These are phyloP conservation scores for Egretta garzetta DNA, from an alignment of 2,113 vertebrate species.

Conservation along the genomic window DNA sequence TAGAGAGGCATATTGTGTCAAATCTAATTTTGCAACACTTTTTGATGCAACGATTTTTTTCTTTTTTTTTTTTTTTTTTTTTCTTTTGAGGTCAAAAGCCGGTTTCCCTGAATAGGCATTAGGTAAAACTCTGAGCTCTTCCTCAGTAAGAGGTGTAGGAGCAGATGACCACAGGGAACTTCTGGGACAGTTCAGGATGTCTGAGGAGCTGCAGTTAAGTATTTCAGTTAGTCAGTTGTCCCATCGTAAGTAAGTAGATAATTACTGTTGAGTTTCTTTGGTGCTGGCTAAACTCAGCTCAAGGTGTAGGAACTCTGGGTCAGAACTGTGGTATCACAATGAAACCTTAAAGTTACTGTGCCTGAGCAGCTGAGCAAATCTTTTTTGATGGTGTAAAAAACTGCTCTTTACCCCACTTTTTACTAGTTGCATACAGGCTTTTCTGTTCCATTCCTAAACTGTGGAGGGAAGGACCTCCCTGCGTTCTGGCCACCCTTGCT, in stretches of 20 bases:
- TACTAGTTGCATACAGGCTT: neutral
- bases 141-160: neutral
- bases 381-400: neutral
- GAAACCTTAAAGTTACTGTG: neutral
- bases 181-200: neutral
- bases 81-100: neutral
- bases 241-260: neutral
- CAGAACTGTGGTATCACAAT: neutral
- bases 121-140: neutral
- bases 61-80: neutral
- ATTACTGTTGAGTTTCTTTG: neutral
- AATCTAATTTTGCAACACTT: neutral
- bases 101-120: neutral
- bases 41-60: neutral
- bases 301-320: neutral
- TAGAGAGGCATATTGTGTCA: neutral
- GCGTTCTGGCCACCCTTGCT: neutral
- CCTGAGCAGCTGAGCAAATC: neutral
- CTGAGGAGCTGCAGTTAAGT: neutral
- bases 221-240: neutral
- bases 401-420: neutral
- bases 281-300: neutral
- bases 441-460: neutral
- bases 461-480: neutral
- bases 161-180: neutral